Evolutionary conservation across 2,113 vertebrate species (phyloP).

Genomic region (Chauna torquata): DNA sequence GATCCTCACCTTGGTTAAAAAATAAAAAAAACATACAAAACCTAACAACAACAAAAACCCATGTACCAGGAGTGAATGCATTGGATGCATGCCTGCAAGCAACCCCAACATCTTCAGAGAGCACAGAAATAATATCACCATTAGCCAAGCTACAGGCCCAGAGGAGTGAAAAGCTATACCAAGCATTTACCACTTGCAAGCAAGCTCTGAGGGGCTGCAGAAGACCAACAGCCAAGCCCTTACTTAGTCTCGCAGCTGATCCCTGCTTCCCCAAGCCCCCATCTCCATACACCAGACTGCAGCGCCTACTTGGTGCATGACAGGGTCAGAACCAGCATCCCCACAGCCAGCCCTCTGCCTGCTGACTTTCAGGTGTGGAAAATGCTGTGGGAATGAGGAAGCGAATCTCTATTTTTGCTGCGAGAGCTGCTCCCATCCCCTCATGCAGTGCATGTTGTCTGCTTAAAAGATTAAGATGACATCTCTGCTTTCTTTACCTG

Average conservation of each 20-base stretch:
- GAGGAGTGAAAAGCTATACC: not conserved
- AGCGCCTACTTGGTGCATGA: not conserved
- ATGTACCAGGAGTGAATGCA: not conserved
- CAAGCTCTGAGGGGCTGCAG: not conserved
- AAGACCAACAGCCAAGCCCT: not conserved
- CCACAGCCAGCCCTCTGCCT: not conserved
- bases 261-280: not conserved
- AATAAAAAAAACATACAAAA: not conserved
- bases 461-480: not conserved
- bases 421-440: not conserved
- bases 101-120: not conserved
- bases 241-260: not conserved
- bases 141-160: not conserved
- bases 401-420: not conserved
- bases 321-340: not conserved
- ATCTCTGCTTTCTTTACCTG: not conserved
- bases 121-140: not conserved
- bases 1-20: not conserved
- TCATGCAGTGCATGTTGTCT: not conserved
- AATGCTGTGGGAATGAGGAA: not conserved
- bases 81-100: not conserved
- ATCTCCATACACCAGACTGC: not conserved
- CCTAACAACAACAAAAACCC: not conserved
- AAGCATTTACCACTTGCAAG: not conserved
- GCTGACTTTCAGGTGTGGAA: not conserved